Conservation (phyloP, 2,113 vertebrate species). For the Myotis brandtii region DNA sequence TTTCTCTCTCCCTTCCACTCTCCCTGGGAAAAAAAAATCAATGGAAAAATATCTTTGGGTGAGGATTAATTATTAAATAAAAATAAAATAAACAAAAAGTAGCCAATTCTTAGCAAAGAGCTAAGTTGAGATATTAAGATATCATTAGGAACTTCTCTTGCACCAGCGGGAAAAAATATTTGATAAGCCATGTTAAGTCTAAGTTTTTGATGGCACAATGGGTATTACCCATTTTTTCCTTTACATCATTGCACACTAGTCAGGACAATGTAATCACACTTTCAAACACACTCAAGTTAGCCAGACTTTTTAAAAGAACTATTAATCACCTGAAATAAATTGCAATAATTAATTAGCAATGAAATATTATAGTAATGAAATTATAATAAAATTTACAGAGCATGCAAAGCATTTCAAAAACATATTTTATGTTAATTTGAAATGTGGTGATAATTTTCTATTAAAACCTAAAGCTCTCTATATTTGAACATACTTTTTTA, state of each 20-base stretch:
- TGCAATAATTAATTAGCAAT: conserved; percentile 55
- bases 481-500: conserved; percentile 14
- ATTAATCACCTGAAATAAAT: conserved; percentile 15
- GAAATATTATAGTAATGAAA: conserved; percentile 44
- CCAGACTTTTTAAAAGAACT: not conserved
- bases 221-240: not conserved
- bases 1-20: too few relatives aligned
- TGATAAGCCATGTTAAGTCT: not conserved
- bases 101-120: not conserved
- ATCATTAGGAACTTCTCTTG: not conserved
- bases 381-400: conserved; percentile 64
- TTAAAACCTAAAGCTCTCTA: conserved; percentile 36
- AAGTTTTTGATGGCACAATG: not conserved
- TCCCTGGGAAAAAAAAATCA: too few relatives aligned
- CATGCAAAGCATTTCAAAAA: conserved; percentile 58
- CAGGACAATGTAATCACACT: not conserved
- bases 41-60: too few relatives aligned
- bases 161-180: not conserved
- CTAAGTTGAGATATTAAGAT: not conserved
- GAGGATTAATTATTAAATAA: too few relatives aligned
- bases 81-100: not conserved
- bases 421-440: conserved; percentile 56
- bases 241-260: not conserved
- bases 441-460: not conserved
- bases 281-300: not conserved